Percentiles rank a stretch among this genome's conserved stretches.
Evolutionary conservation across 2,797 vertebrate genomes (phyloP).

Genomic region (Liasis olivaceus): DNA sequence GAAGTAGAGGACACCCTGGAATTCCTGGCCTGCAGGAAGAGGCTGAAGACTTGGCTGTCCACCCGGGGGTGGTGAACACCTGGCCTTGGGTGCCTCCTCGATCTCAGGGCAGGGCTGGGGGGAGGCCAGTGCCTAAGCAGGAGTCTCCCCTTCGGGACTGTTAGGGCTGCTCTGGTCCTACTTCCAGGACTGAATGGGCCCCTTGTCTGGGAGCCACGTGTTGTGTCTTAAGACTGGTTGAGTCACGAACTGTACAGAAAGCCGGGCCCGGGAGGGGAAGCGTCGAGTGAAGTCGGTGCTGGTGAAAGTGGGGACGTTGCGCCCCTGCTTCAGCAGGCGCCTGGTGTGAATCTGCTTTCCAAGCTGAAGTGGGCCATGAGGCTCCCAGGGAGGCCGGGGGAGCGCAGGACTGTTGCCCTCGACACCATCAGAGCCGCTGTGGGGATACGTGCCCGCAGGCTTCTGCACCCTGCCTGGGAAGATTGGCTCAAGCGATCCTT

Average conservation of each 20-base stretch:
- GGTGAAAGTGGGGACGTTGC: too few species aligned
- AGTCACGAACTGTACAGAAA: background rate
- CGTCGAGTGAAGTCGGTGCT: background rate
- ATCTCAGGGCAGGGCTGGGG: rapidly evolving
- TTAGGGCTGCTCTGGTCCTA: background rate
- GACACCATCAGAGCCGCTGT: rapidly evolving
- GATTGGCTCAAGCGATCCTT: background rate
- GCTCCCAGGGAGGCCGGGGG: background rate
- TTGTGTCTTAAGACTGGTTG: background rate
- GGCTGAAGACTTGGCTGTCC: background rate
- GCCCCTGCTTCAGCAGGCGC: background rate
- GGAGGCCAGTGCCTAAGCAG: background rate
- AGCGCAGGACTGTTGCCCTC: rapidly evolving
- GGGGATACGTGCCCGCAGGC: background rate
- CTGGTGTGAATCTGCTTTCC: background rate
- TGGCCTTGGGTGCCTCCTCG: background rate
- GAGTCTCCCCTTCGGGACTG: background rate
- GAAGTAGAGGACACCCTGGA: background rate
- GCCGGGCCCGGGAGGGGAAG: background rate
- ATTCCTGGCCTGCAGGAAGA: background rate
- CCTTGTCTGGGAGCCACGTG: background rate
- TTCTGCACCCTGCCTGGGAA: rapidly evolving
- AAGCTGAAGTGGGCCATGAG: background rate
- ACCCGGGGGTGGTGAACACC: too few species aligned
- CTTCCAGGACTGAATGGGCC: background rate